Evolutionary conservation across 2,113 vertebrate genomes (phyloP), one percentile per base, ranked within the genome.

Genomic region (Tamias sibiricus): DNA sequence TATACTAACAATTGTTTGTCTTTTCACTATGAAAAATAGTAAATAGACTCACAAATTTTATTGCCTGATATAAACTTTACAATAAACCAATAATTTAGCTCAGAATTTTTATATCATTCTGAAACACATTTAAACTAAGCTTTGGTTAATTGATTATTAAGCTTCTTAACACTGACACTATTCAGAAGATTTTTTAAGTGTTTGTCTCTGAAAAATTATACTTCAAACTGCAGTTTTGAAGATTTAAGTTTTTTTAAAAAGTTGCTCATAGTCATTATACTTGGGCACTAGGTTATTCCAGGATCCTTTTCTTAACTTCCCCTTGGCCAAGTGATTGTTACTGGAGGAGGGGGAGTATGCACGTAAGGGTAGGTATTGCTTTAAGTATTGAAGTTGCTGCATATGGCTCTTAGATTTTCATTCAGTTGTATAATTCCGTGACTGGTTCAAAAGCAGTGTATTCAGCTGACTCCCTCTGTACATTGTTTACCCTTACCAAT

Each of bases 1-100:
- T 54, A 52, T 89, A 76, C 64, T 89, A 84, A 74, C 32, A 62
- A 68, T 40, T 72, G 1, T 94, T 93, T 96, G 20, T 95, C 32
- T 97, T 40, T 80, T 95, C 24, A 89, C 30, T 42, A 71, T 91
- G 59, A 95, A 83, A 95, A 95, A 54, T 42, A 93, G 62, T 87
- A 76, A 97, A 79, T 92, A 93, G 20, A 80, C 13, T 87, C 32
- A 92, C 16, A 91, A 22, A 77, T 95, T 92, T 79, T 77, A 47
- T 64, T 77, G 13, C 75, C 47, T 81, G 80, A 37, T 49, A 42
- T 87, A 87, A 92, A 68, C 26, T 93, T 82, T 30, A 17, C 19
- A 64, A 10, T 84, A 62, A 91, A 30, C n/a, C 42, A 93, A 0
- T 91, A 62, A 26, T 76, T 79, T 91, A 91, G 91, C 35, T 94